These are phyloP conservation scores for Lasius fuliginosus DNA, from an alignment of 2,888 invertebrate genomes.

Conservation along the genomic window DNA sequence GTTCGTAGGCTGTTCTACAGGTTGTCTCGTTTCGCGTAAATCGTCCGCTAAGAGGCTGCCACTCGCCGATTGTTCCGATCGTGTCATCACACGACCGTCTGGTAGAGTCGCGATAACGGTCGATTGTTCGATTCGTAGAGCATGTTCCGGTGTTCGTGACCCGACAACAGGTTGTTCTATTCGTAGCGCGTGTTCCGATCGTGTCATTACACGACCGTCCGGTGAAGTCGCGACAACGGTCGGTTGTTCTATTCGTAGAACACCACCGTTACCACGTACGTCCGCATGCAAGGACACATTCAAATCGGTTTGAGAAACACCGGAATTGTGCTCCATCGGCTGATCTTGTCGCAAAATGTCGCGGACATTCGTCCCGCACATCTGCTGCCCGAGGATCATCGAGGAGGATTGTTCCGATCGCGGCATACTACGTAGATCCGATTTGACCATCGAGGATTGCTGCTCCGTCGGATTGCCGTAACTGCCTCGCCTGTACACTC, in stretches of 20 bases:
- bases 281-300: neutral
- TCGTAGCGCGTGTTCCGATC: neutral
- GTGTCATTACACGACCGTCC: slow-evolving; percentile 58
- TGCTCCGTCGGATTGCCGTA: slow-evolving; percentile 50
- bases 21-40: slow-evolving; percentile 56
- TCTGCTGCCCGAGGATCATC: slow-evolving; percentile 14
- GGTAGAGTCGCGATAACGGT: slow-evolving; percentile 4
- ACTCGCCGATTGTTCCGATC: slow-evolving; percentile 58
- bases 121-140: slow-evolving; percentile 59
- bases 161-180: too few relatives aligned
- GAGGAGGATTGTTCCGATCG: slow-evolving; percentile 63
- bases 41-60: slow-evolving; percentile 50
- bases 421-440: slow-evolving; percentile 43
- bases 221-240: slow-evolving; percentile 14
- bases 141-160: neutral
- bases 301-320: neutral
- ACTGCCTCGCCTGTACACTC: slow-evolving; percentile 51
- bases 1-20: slow-evolving; percentile 59
- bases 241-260: slow-evolving; percentile 59
- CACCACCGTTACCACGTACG: neutral
- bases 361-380: slow-evolving; percentile 57
- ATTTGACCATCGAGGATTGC: slow-evolving; percentile 58
- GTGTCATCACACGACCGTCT: slow-evolving; percentile 58
- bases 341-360: slow-evolving; percentile 63
- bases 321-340: slow-evolving; percentile 35